Evolutionary conservation across 2,113 vertebrate species (phyloP), one percentile per base, ranked within the genome.

Genomic region (Campylorhamphus procurvoides): DNA sequence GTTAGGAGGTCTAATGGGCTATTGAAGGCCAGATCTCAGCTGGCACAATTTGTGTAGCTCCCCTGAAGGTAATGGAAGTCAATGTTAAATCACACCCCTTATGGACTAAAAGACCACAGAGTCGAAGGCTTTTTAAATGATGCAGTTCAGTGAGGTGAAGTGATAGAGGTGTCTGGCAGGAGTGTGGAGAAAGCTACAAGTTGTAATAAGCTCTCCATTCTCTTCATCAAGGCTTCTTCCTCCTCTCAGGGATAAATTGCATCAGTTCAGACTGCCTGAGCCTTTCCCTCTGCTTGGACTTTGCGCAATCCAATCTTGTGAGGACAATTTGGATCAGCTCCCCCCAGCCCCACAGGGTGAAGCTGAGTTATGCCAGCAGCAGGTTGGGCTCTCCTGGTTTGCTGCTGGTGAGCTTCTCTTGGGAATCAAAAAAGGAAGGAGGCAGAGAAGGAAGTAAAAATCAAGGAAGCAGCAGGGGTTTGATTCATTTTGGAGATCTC

Each of bases 401-500:
- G 33, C 16, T 73, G 15, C 47, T 42, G 24, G 17, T 95, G 72
- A 42, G 17, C 25, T 80, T 88, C 68, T 84, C 15, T 2, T 15
- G 31, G n/a, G 83, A 86, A 75, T 56, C 63, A 74, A 27, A 67
- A 77, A 24, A 6, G 11, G 3, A 13, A 64, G 8, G 8, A 13
- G 4, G 16, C 56, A 7, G 14, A 73, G 35, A 27, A 60, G 22
- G 37, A 84, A 49, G 39, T 16, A 55, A 78, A 86, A 92, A 84
- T 64, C 33, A 95, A 28, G 16, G 80, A 74, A 88, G 55, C 29
- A 90, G 33, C 31, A 81, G 31, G 59, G 71, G 18, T 88, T 84
- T 95, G 40, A 94, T 94, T 96, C 52, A 27, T 28, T 96, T 92
- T 92, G 64, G 85, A 42, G 69, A 53, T 35, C 74, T 60, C 18